Conservation (phyloP, 2,888 invertebrate genomes). For the Troides oblongomaculatus region DNA sequence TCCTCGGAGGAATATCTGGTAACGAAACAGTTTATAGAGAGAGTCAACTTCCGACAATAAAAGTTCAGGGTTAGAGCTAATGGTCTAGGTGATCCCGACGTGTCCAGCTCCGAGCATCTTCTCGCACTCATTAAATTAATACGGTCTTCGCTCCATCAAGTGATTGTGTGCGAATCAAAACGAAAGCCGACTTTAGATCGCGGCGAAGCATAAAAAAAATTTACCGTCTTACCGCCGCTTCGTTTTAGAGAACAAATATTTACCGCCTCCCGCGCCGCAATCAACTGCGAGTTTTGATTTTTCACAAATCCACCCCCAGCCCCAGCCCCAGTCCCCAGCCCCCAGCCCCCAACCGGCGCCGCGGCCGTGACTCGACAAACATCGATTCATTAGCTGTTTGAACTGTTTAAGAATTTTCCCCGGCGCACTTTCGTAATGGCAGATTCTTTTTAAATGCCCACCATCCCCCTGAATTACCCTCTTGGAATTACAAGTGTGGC, state of each 20-base stretch:
- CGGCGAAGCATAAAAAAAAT: background rate
- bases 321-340: conserved; percentile 6
- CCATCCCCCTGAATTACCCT: too few species aligned
- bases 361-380: conserved; percentile 65
- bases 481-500: too few species aligned
- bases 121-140: too few species aligned
- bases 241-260: conserved; percentile 19
- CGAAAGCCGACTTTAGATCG: background rate
- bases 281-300: conserved; percentile 42
- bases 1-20: too few species aligned
- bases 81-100: too few species aligned
- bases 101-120: too few species aligned
- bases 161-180: background rate
- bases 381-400: conserved; percentile 75
- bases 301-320: conserved; percentile 37
- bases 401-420: conserved; percentile 41
- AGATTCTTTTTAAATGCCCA: background rate
- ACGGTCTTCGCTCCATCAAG: background rate
- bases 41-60: too few species aligned
- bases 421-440: background rate
- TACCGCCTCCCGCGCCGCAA: conserved; percentile 32
- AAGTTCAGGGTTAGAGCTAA: too few species aligned
- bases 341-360: conserved; percentile 30
- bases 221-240: background rate
- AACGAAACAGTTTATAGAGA: too few species aligned